Evolutionary conservation across 1,140 invertebrate species (phyloP).

Genomic region (Parasteatoda tepidariorum): DNA sequence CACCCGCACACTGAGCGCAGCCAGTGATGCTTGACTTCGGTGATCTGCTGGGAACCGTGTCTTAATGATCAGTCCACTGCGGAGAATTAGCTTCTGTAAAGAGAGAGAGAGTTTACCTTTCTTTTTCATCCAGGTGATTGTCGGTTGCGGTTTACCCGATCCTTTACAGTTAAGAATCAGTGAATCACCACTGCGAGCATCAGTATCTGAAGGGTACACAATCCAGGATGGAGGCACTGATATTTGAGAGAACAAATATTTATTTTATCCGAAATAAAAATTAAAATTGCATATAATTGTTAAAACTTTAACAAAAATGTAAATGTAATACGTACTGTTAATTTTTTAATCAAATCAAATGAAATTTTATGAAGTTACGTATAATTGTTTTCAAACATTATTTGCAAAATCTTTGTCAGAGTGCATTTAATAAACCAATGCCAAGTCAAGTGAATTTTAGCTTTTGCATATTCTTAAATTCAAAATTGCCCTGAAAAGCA

Average conservation of each 20-base stretch:
- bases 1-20: too few species aligned
- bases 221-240: conserved; percentile 34
- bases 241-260: neutral
- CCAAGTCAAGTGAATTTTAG: too few species aligned
- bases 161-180: conserved; percentile 27
- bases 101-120: neutral
- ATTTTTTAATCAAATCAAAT: neutral
- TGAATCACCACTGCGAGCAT: conserved; percentile 18
- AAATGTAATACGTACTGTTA: neutral
- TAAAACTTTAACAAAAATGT: neutral
- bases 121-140: neutral
- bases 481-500: too few species aligned
- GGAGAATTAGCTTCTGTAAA: neutral
- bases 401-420: too few species aligned
- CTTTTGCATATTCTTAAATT: too few species aligned
- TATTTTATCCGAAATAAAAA: neutral
- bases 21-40: too few species aligned
- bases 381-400: neutral
- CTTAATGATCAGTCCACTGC: too few species aligned
- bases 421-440: too few species aligned
- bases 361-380: neutral
- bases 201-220: conserved; percentile 14
- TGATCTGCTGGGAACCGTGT: too few species aligned
- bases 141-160: conserved; percentile 27
- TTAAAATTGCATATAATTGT: neutral